Conservation (phyloP, 1,140 invertebrate genomes). For the Solenopsis fugax region DNA sequence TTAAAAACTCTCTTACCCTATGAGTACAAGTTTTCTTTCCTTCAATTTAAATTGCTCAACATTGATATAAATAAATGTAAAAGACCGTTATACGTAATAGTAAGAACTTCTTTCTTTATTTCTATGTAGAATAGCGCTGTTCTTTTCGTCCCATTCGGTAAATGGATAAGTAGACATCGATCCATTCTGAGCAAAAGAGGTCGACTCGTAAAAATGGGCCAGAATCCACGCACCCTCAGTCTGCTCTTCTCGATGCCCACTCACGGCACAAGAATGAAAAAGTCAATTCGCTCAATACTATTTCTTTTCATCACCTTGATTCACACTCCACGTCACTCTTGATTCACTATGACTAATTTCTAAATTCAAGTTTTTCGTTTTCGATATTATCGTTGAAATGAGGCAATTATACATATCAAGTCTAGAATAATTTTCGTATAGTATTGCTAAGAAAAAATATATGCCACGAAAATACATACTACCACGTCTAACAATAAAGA, state of each 20-base stretch:
- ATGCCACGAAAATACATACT: too few species aligned
- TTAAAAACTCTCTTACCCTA: background rate
- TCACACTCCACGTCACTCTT: too few species aligned
- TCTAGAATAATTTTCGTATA: too few species aligned
- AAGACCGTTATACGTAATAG: too few species aligned
- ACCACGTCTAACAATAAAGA: too few species aligned
- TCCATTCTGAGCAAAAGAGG: constrained; percentile 36
- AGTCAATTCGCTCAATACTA: constrained; percentile 14
- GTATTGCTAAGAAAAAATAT: too few species aligned
- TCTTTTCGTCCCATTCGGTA: constrained; percentile 1
- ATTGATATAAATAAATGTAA: background rate
- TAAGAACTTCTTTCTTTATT: background rate
- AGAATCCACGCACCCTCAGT: constrained; percentile 12
- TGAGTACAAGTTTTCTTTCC: background rate
- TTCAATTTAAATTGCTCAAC: background rate
- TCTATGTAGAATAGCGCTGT: background rate
- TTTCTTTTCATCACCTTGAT: background rate
- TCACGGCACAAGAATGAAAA: background rate
- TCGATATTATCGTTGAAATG: too few species aligned
- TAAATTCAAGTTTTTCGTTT: too few species aligned
- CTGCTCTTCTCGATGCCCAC: constrained; percentile 1
- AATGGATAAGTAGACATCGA: constrained; percentile 46
- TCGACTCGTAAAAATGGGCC: constrained; percentile 54
- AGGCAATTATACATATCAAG: too few species aligned
- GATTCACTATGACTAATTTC: too few species aligned